Evolutionary conservation across 2,113 vertebrate species (phyloP), one percentile per base, ranked within the genome.

Genomic region (Acrocephalus kingi): DNA sequence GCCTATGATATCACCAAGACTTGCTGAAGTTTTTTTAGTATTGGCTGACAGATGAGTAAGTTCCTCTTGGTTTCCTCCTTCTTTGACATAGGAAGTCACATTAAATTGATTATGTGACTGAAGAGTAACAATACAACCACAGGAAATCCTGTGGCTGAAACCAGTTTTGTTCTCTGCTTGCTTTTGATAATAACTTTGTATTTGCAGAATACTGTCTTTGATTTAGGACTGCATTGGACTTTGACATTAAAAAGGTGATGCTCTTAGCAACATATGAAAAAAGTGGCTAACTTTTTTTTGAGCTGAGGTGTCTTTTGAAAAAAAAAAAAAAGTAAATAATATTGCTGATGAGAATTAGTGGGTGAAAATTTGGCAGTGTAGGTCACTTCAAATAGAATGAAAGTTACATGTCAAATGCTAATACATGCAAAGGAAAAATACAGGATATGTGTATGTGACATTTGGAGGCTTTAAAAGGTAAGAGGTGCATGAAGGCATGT

Each of bases 101-200:
- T 90, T 79, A 87, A 75, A 76, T 51, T 92, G 91, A 95, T 96
- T 90, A 85, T 94, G 87, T 94, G 94, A 48, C 74, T 96, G 79
- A 94, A 81, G 63, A 77, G 93, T 91, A 90, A 72, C 89, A 67
- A 88, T 80, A 87, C n/a, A 95, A 96, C 94, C 91, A 75, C 88
- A 97, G 98, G 98, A 98, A 98, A 98, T 98, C 97, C 97, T 98
- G 97, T 96, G 97, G 95, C 89, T 79, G 89, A 96, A 95, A 93
- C 48, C 79, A 62, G 58, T 94, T 89, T 75, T 77, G 54, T 88
- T 91, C 64, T 92, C 48, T 89, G 7, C 43, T 82, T 94, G 46
- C 69, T 66, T 94, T 72, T 31, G 28, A 43, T 87, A 48, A 30
- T 75, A 37, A 4, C 43, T 90, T n/a, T 37, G 46, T 74, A 63